Evolutionary conservation across 2,797 vertebrate species (phyloP).

Genomic region (Acestrorhynchus altus): DNA sequence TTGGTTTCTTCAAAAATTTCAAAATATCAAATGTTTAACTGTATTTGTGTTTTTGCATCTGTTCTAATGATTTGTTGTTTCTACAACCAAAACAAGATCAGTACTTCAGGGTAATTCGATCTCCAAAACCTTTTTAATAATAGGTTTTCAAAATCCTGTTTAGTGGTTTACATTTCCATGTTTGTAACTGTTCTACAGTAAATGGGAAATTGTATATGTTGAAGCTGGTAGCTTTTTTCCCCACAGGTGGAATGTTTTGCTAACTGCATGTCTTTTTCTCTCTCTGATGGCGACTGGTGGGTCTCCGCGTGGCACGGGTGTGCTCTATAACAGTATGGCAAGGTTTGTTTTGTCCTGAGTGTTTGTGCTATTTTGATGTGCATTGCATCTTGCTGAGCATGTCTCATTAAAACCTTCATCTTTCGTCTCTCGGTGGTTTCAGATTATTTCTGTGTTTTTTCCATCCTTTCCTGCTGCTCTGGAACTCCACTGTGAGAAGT

Average conservation of each 20-base stretch:
- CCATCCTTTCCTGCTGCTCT: not conserved
- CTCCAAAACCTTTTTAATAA: too few species aligned
- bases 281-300: constrained; percentile 32
- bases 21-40: too few species aligned
- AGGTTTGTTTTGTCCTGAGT: constrained; percentile 60
- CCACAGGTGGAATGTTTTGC: not conserved
- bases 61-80: too few species aligned
- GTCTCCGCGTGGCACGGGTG: constrained; percentile 46
- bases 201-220: not conserved
- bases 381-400: not conserved
- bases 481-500: not conserved
- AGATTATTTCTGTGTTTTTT: not conserved
- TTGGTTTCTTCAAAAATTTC: too few species aligned
- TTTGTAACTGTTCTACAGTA: not conserved
- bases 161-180: not conserved
- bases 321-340: constrained; percentile 66
- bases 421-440: constrained; percentile 5
- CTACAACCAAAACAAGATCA: too few species aligned
- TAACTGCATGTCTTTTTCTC: constrained; percentile 57
- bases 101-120: too few species aligned
- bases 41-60: too few species aligned
- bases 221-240: not conserved
- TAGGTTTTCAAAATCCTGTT: too few species aligned
- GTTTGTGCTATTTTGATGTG: not conserved
- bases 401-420: not conserved